Percentiles rank a stretch among this genome's conserved stretches.
Evolutionary conservation across 2,797 vertebrate species (phyloP).

Genomic region (Perodicticus potto): DNA sequence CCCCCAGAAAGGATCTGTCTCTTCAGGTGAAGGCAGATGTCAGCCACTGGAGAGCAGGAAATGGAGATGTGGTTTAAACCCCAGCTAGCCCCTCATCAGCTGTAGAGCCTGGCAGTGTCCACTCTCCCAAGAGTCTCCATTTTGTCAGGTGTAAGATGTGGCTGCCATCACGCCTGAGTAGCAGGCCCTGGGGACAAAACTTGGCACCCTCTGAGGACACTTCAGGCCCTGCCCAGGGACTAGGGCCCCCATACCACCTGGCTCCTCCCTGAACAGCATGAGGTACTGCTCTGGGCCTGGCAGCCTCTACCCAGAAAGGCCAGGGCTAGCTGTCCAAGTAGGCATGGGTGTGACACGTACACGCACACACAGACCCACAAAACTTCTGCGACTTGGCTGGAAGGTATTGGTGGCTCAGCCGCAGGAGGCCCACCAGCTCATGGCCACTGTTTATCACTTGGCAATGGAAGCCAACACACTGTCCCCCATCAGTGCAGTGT

Average conservation of each 20-base stretch:
- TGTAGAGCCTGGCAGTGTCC: neutral
- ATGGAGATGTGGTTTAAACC: neutral
- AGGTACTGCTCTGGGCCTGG: no score
- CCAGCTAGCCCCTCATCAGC: neutral
- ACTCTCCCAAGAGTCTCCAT: no score
- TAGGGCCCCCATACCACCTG: neutral
- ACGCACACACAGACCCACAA: no score
- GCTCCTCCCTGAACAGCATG: neutral
- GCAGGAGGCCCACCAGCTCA: accelerated
- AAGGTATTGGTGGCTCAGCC: neutral
- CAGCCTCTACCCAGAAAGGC: neutral
- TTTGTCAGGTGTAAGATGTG: neutral
- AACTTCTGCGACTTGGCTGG: accelerated
- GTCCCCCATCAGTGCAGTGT: accelerated
- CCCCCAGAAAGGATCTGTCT: no score
- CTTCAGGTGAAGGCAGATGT: neutral
- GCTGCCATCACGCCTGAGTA: neutral
- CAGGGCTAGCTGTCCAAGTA: neutral
- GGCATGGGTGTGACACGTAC: accelerated
- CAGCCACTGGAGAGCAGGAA: no score
- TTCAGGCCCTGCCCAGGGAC: neutral
- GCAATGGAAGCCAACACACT: neutral
- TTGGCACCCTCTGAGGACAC: no score
- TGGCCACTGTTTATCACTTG: neutral
- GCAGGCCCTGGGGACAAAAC: neutral